These are phyloP conservation scores for Rhincodon typus DNA, from an alignment of 2,797 vertebrate species.

Conservation along the genomic window DNA sequence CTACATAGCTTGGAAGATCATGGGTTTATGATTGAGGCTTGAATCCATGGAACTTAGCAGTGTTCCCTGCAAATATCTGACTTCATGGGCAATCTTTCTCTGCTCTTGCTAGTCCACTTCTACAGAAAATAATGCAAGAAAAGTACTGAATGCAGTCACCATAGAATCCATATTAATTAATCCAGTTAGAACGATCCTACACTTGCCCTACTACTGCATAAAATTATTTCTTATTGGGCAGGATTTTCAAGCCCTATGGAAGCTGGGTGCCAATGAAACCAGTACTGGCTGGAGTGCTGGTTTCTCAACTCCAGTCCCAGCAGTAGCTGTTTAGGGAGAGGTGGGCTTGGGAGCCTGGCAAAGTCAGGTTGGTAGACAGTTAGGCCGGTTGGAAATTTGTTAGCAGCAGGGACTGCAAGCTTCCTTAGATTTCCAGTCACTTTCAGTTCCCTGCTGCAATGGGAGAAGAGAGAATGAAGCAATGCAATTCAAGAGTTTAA, in stretches of 20 bases:
- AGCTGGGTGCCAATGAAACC: neutral
- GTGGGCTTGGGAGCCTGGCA: too few relatives aligned
- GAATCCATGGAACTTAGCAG: neutral
- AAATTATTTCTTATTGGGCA: neutral
- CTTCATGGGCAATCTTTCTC: neutral
- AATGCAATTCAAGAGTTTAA: too few relatives aligned
- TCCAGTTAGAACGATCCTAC: neutral
- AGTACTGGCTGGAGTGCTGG: too few relatives aligned
- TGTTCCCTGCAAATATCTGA: neutral
- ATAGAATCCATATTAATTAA: slow-evolving; percentile 8
- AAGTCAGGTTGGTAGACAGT: too few relatives aligned
- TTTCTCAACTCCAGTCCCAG: neutral
- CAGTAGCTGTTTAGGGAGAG: too few relatives aligned
- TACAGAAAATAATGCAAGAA: neutral
- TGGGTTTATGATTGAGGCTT: neutral
- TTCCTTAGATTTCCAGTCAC: too few relatives aligned
- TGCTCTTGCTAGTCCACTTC: neutral
- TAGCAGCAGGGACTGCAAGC: too few relatives aligned
- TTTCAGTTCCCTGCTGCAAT: too few relatives aligned
- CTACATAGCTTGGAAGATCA: neutral
- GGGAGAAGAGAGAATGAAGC: too few relatives aligned
- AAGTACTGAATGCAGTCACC: neutral
- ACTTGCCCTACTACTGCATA: neutral
- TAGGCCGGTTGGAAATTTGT: too few relatives aligned
- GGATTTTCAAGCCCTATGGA: neutral